phyloP scores from a whole-genome alignment of 2,888 invertebrate genomes.

The Chaitophorus viminalis region DNA sequence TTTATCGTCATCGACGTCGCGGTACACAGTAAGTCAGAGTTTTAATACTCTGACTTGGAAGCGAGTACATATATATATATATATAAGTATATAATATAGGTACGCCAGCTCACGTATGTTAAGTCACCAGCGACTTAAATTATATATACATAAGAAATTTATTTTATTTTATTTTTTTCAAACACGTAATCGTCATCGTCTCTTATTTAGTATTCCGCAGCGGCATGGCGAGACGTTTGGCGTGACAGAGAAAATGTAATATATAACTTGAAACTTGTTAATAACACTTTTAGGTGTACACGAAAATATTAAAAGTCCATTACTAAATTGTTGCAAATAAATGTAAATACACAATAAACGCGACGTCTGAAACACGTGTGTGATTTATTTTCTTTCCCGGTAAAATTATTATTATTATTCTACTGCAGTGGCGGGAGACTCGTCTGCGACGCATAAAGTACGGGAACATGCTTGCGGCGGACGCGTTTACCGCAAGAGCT shows the following conservation, averaged over 20 bases:
- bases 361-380: no score
- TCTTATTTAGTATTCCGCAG: not conserved
- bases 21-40: not conserved
- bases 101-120: not conserved
- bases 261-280: not conserved
- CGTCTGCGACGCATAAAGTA: no score
- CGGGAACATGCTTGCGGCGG: no score
- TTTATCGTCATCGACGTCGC: not conserved
- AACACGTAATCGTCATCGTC: not conserved
- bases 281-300: not conserved
- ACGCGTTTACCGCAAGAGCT: no score
- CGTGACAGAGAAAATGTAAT: not conserved
- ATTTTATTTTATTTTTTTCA: no score
- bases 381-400: no score
- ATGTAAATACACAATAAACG: no score
- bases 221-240: not conserved
- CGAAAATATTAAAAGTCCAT: no score
- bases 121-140: not conserved
- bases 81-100: not conserved
- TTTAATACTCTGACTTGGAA: slow-evolving; percentile 6
- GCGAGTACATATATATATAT: no score
- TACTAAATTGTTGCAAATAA: no score
- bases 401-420: not conserved
- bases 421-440: not conserved
- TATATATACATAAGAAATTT: no score